These are phyloP conservation scores for Otolemur garnettii DNA, from an alignment of 2,113 vertebrate genomes.

Conservation along the genomic window DNA sequence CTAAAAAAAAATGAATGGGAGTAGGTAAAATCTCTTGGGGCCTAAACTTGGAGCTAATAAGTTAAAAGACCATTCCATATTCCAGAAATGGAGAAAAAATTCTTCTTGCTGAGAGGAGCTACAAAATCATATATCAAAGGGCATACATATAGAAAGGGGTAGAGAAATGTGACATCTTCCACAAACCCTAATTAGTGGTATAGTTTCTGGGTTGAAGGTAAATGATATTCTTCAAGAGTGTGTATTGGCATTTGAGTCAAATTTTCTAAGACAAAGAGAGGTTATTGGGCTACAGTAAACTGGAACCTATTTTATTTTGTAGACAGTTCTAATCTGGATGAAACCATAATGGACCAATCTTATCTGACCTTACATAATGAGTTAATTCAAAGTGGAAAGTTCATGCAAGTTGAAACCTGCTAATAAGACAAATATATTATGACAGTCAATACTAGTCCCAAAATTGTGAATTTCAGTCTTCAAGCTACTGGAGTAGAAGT, in stretches of 20 bases:
- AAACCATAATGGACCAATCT: not conserved
- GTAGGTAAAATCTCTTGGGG: not conserved
- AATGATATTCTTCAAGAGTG: not conserved
- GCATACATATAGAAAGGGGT: not conserved
- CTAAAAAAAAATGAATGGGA: not conserved
- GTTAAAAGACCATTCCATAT: not conserved
- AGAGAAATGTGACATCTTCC: not conserved
- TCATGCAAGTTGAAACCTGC: not conserved
- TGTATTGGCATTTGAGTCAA: not conserved
- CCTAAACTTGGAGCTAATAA: not conserved
- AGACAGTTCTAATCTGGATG: not conserved
- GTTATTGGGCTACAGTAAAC: not conserved
- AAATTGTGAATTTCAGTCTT: not conserved
- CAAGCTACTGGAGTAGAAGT: not conserved
- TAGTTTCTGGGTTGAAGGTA: not conserved
- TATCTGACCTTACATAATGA: not conserved
- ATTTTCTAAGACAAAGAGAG: not conserved
- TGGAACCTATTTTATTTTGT: not conserved
- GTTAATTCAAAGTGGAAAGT: not conserved
- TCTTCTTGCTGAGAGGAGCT: not conserved
- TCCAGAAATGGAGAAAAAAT: not conserved
- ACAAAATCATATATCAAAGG: not conserved
- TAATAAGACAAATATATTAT: not conserved
- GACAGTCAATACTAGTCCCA: constrained; percentile 1
- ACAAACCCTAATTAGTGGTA: not conserved